Base-by-base conservation (phyloP, 2,113 vertebrate species). In the Microcebus tavaratra region DNA sequence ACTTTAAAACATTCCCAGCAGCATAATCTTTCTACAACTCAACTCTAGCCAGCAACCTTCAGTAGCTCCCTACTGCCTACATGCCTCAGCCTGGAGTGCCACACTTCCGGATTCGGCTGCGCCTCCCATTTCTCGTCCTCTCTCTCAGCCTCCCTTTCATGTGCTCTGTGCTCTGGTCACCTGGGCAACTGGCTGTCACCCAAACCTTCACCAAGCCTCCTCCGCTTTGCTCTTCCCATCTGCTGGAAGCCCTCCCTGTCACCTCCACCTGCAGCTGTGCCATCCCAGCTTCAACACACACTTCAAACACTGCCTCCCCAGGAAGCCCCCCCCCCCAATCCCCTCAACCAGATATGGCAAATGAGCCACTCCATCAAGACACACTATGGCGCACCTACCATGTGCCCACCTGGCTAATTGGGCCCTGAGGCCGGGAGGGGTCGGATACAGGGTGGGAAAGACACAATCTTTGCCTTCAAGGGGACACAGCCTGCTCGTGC, bases 181-280 rank as follows among this genome's bases (percentile, higher is more conserved):
- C 9, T 48, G 67, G 90, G 72, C 11, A 20, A 53, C 42, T 6
- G 29, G 42, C 79, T 91, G 67, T 48, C n/a, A 55, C 48, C 25
- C 68, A 73, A 53, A 36, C 3, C 3, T 11, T 83, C 84, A 10
- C 53, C 78, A 57, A 34, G 27, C 9, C n/a, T 36, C 73, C 20
- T 25, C 1, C 0, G 2, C 39, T 53, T 50, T 17, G 12, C 50
- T 42, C 42, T 86, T 50, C 13, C 42, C 3, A 23, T 59, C 39
- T 36, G 48, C 59, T 25, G 50, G 36, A 53, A 18, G 21, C 48
- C 81, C 13, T 48, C 8, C 48, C 67, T 48, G 70, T 34, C 61
- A 50, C 85, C 10, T 61, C 55, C 36, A 31, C n/a, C 7, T 0
- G 2, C 0, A 4, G 39, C 80, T 53, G 14, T 0, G 23, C n/a